Percentiles rank a stretch among this genome's conserved stretches.
These are phyloP conservation scores for Edolisoma coerulescens DNA, from an alignment of 2,113 vertebrate species.

Conservation along the genomic window DNA sequence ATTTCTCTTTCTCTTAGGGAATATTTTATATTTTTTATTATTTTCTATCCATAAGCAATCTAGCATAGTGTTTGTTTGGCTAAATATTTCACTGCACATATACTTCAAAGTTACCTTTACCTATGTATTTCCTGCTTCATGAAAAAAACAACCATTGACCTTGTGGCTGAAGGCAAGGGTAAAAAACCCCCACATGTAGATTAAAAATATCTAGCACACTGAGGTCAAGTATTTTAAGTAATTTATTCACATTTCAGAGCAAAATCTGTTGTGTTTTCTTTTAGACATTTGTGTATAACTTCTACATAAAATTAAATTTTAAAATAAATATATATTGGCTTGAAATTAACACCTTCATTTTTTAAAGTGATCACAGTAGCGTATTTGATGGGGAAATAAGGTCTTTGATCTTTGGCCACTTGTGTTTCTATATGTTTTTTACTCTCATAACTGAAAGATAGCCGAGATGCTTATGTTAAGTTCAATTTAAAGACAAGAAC, in stretches of 20 bases:
- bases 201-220: neutral
- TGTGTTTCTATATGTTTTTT: neutral
- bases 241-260: neutral
- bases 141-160: neutral
- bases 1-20: neutral
- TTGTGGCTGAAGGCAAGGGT: neutral
- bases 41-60: neutral
- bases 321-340: neutral
- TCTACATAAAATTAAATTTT: neutral
- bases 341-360: neutral
- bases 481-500: neutral
- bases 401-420: neutral
- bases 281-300: neutral
- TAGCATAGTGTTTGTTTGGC: neutral
- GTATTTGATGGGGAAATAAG: neutral
- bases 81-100: slow-evolving; percentile 1
- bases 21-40: neutral
- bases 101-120: neutral
- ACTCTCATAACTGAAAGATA: neutral
- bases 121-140: neutral
- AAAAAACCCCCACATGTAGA: neutral
- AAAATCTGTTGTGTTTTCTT: neutral
- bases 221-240: neutral
- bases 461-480: neutral
- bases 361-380: neutral